Base-by-base conservation (phyloP, 2,888 invertebrate species). In the Chydorus sphaericus region DNA sequence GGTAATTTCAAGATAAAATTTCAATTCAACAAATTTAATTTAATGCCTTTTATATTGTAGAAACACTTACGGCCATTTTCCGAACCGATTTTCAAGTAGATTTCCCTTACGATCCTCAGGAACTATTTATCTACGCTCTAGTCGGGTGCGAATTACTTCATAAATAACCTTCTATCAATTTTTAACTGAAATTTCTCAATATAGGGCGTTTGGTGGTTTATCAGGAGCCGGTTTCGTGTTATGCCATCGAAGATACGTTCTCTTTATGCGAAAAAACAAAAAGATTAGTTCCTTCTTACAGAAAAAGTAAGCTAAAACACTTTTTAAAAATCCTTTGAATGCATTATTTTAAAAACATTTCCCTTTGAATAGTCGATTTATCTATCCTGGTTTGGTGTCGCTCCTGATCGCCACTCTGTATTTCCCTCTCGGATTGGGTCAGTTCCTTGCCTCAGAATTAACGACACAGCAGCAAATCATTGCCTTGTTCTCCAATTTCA, bases 61-160 rank as follows among this genome's bases (percentile, higher is more conserved):
- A 92, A 62, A 96, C 96, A 0, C 85, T 97, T 28, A 90, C 92
- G 54, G 94, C 96, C 0, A 80, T 97, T 66, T 97, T 94, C 73
- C 81, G 82, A 38, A 98, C 97, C 6, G 84, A 82, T 69, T 83
- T 94, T 66, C 84, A 87, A 4, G 87, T 88, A 73, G 93, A 94
- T 66, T 93, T 93, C 69, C 94, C 97, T 3, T 97, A 94, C 73
- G 94, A 96, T 74, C 91, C 94, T 0, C 87, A 93, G 70, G 97
- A 97, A 73, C 75, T 98, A 18, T 82, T 96, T 54, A 88, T 91
- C 0, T 98, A 93, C 70, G 89, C 91, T 0, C 68, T 93, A 23
- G 84, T 97, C 59, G 97, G 93, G 89, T 90, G n/a, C n/a, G n/a
- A 69, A 76, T 74, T 61, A 8, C 23, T 10, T 30, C 16, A 20